These are phyloP conservation scores for Zootoca vivipara DNA, from an alignment of 2,113 vertebrate species.

Conservation along the genomic window DNA sequence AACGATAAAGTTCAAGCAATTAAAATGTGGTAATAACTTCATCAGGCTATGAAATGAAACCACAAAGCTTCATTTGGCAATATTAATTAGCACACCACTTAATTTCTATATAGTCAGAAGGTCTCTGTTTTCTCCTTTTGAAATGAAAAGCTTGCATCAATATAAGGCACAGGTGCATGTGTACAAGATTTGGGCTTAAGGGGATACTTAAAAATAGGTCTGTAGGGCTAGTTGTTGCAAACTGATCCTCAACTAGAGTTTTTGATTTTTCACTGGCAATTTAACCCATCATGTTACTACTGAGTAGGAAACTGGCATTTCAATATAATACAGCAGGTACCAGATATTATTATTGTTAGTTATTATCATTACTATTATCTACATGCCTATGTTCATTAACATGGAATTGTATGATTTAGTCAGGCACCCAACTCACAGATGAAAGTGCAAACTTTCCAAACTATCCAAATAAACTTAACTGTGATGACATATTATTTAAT, in stretches of 20 bases:
- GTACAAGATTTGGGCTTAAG: neutral
- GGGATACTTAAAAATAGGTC: neutral
- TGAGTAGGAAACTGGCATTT: neutral
- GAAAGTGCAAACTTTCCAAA: neutral
- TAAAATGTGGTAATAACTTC: neutral
- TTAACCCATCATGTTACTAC: neutral
- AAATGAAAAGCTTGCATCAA: neutral
- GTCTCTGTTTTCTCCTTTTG: neutral
- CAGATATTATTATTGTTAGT: neutral
- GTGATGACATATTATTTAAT: neutral
- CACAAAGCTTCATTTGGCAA: neutral
- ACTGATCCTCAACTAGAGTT: neutral
- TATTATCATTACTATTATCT: too few species aligned
- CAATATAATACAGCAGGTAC: neutral
- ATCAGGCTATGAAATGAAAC: neutral
- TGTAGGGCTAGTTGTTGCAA: neutral
- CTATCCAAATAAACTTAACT: neutral
- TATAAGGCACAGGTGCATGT: neutral
- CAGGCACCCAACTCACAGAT: neutral
- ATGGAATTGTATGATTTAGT: rapidly evolving
- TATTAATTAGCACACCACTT: neutral
- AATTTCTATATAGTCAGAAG: too few species aligned
- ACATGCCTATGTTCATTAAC: neutral
- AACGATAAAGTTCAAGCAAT: neutral
- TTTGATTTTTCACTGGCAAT: neutral